A percentile compares a stretch with the other conserved stretches of the same genome.
phyloP scores from a whole-genome alignment of 2,888 invertebrate genomes.

The Diploptera punctata region DNA sequence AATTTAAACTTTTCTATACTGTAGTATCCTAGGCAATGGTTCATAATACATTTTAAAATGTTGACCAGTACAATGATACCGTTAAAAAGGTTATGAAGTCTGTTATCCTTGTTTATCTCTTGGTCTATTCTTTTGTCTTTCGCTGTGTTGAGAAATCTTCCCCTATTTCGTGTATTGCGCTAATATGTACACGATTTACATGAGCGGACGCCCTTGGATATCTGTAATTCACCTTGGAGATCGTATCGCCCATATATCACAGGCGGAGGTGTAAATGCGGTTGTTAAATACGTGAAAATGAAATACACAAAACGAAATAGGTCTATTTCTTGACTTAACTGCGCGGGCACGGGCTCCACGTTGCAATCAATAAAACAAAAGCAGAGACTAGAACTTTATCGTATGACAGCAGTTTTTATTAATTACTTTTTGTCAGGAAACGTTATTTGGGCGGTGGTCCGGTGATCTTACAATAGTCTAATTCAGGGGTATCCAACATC shows the following conservation, averaged over 20 bases:
- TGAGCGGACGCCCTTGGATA: not conserved
- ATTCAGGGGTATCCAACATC: too few relatives aligned
- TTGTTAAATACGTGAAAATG: not conserved
- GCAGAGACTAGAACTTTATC: slow-evolving; percentile 3
- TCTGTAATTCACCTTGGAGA: not conserved
- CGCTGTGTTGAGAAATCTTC: too few relatives aligned
- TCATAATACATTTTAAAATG: too few relatives aligned
- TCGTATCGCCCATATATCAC: not conserved
- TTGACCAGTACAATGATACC: too few relatives aligned
- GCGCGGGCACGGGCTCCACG: not conserved
- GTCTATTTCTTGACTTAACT: not conserved
- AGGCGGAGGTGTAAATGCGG: not conserved
- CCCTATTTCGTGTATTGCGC: too few relatives aligned
- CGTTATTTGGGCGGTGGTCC: slow-evolving; percentile 16
- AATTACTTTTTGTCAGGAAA: slow-evolving; percentile 15
- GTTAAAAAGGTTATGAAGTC: too few relatives aligned
- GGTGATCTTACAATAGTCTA: not conserved
- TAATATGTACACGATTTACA: not conserved
- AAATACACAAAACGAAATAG: slow-evolving; percentile 3
- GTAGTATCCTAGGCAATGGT: too few relatives aligned
- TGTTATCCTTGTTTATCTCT: too few relatives aligned
- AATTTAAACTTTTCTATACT: too few relatives aligned
- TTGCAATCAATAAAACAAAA: not conserved
- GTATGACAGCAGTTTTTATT: not conserved
- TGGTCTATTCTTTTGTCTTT: too few relatives aligned